Evolutionary conservation across 2,888 invertebrate genomes (phyloP), one percentile per base, ranked within the genome.

Genomic region (Orchesella flavescens): DNA sequence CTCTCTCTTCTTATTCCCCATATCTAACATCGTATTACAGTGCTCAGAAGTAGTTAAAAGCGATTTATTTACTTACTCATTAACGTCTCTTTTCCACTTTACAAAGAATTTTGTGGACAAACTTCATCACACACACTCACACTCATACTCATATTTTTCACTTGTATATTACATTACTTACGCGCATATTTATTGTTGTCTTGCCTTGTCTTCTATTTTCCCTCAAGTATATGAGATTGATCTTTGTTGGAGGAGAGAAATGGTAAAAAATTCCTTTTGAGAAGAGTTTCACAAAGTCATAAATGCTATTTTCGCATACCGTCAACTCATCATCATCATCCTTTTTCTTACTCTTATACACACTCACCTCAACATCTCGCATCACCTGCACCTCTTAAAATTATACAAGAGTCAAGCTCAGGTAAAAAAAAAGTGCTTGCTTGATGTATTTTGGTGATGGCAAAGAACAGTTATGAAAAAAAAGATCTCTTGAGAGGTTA

Each of bases 61-160:
- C 75, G 76, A 83, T 83, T 76, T 83, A 77, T 83, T 83, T 83
- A 77, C 83, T 83, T 77, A 83, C 76, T 83, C 83, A 83, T 83
- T 83, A 83, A 83, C 83, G 76, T 66, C 76, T 76, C 68, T 76
- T 76, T 82, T 77, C 83, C 76, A 77, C 83, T 83, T 71, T 71
- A 75, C 34, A 34, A 75, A 80, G 71, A 34, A 57, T 71, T 77
- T 78, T 77, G 46, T 72, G 68, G 75, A 13, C 55, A 68, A 75
- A 57, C 75, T 19, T 65, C 65, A 75, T 43, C 65, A 76, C 61
- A 34, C 13, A 44, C 46, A 15, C 21, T 2, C 13, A 68, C 5
- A 53, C 34, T 19, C 21, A 46, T 21, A 12, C 53, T 15, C 44
- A 13, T n/a, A 24, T 72, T 55, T 46, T 55, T 71, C 21, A 19